phyloP scores from a whole-genome alignment of 2,113 vertebrate species.

The Podarcis muralis region DNA sequence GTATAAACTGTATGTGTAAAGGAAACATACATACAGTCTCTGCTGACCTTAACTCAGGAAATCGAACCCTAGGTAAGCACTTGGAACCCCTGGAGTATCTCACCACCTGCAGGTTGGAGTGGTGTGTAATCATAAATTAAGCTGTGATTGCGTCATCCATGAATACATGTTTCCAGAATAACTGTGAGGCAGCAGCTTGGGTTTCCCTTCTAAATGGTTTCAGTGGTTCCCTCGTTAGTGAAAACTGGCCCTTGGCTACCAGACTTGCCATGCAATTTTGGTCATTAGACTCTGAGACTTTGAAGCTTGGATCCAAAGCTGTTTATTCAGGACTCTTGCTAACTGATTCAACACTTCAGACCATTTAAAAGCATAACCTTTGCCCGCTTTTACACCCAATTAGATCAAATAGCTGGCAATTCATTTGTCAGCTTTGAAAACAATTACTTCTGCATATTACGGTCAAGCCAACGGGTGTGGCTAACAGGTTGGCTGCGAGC shows the following conservation, averaged over 20 bases:
- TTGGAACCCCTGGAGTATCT: too few relatives aligned
- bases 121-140: too few relatives aligned
- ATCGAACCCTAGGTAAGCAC: too few relatives aligned
- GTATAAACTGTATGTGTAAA: too few relatives aligned
- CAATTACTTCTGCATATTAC: conserved; percentile 18
- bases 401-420: neutral
- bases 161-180: neutral
- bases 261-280: neutral
- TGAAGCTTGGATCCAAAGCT: fast-evolving
- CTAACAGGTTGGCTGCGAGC: neutral
- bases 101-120: too few relatives aligned
- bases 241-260: neutral
- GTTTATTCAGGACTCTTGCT: neutral
- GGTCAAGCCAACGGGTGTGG: neutral
- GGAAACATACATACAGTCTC: too few relatives aligned
- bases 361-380: fast-evolving
- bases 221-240: neutral
- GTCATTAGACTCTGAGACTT: too few relatives aligned
- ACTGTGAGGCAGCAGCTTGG: neutral
- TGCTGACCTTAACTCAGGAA: too few relatives aligned
- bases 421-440: neutral
- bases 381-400: neutral
- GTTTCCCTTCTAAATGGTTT: neutral
- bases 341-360: neutral
- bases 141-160: too few relatives aligned